A percentile compares a stretch with the other conserved stretches of the same genome.
These are phyloP conservation scores for Malacoraja senta DNA, from an alignment of 2,797 vertebrate genomes.

Conservation along the genomic window DNA sequence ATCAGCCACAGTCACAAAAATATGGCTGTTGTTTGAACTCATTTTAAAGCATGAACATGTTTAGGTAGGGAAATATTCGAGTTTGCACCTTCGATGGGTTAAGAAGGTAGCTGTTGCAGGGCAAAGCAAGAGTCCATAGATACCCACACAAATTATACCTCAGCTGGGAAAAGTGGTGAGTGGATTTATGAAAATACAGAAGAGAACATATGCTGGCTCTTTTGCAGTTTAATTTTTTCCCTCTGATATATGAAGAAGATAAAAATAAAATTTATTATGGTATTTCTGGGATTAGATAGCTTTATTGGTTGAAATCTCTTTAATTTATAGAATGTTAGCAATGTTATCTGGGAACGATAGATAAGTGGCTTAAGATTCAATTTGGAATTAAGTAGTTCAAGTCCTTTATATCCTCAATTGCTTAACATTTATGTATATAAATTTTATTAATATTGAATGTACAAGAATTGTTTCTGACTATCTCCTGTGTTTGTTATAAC, in stretches of 20 bases:
- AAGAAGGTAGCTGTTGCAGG: background rate
- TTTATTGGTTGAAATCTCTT: background rate
- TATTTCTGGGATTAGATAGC: background rate
- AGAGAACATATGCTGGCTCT: background rate
- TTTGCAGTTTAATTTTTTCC: background rate
- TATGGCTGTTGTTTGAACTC: too few species aligned
- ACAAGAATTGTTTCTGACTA: background rate
- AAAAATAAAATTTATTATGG: background rate
- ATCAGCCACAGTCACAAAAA: too few species aligned
- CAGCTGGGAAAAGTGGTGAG: background rate
- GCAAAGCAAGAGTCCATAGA: background rate
- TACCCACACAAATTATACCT: background rate
- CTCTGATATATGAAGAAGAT: background rate
- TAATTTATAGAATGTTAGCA: background rate
- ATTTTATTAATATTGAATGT: background rate
- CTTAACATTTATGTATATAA: background rate
- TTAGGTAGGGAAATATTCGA: background rate
- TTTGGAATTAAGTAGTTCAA: background rate
- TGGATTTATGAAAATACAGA: background rate
- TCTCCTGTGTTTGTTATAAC: background rate
- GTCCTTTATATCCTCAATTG: background rate
- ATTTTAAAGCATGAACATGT: background rate
- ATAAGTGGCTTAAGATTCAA: background rate
- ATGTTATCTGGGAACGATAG: background rate
- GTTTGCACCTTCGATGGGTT: background rate